Percentiles rank a stretch among this genome's conserved stretches.
Evolutionary conservation across 2,888 invertebrate species (phyloP).

Genomic region (Pandemis cinnamomeana): DNA sequence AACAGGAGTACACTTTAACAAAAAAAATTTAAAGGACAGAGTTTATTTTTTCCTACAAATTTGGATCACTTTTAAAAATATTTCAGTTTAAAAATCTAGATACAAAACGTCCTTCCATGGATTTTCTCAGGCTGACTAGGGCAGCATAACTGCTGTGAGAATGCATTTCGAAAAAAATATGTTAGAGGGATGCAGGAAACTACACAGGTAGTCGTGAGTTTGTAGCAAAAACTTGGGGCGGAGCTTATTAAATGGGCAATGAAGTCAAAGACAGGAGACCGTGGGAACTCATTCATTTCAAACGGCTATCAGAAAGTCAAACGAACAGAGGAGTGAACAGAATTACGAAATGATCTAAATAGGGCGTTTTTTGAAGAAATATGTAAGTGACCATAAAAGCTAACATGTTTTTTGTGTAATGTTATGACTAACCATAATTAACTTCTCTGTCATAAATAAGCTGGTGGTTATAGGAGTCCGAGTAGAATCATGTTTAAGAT

Average conservation of each 20-base stretch:
- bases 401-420: not conserved
- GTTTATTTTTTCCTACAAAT: no score
- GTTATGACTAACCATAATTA: no score
- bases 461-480: no score
- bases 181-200: not conserved
- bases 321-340: not conserved
- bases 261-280: not conserved
- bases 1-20: no score
- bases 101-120: conserved; percentile 40
- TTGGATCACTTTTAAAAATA: no score
- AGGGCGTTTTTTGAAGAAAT: not conserved
- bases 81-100: no score
- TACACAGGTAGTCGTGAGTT: not conserved
- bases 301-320: conserved; percentile 40
- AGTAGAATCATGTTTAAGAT: no score
- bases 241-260: not conserved
- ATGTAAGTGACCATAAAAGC: not conserved
- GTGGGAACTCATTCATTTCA: conserved; percentile 7
- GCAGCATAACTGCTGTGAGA: not conserved
- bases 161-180: not conserved
- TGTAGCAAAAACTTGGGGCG: conserved; percentile 2
- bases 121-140: conserved; percentile 50
- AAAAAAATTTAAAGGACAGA: no score
- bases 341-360: not conserved
- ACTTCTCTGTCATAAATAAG: no score